Base-by-base conservation (phyloP, 2,113 vertebrate genomes). In the Thymallus thymallus region DNA sequence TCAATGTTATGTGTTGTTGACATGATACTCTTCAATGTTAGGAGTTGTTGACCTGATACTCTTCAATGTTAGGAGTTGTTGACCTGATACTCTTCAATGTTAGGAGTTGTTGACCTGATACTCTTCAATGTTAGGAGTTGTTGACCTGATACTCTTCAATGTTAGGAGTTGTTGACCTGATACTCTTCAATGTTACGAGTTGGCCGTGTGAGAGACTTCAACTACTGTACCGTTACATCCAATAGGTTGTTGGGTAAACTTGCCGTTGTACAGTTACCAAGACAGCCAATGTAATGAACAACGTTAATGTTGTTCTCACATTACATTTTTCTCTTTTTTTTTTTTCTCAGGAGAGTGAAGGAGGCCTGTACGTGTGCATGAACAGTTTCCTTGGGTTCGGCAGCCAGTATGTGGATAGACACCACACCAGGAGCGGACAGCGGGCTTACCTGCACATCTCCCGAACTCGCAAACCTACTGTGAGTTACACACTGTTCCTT, bases 341-440 rank as follows among this genome's bases (percentile, higher is more conserved):
- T 78, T 1, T 80, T 48, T 69, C 76, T 5, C 84, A 99, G 98
- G 98, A 99, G 84, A 97, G 94, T 6, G 97, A 98, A 69, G 96
- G 97, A 0, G 98, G 98, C 45, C 90, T 99, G 73, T 99, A 95
- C 80, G 94, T 99, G 86, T 99, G 98, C 85, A 98, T 99, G 97
- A 98, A 97, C 89, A 97, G 94, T 35, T 99, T 99, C 90, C 90
- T 99, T 82, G 98, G 97, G 63, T 99, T 97, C 73, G 96, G 98
- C 51, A 94, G 96, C 76, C 94, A 96, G 35, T 96, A 95, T 89
- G 96, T 99, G 86, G 96, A 96, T 68, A 94, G 93, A 73, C 94
- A 98, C 84, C 94, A 94, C 84, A 92, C 91, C 79, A 95, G 96
- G 69, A 94, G 94, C 0, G 96, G 98, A 26, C 98, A 99, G 87